Conservation (phyloP, 2,797 vertebrate genomes). For the Smutsia temminckii region DNA sequence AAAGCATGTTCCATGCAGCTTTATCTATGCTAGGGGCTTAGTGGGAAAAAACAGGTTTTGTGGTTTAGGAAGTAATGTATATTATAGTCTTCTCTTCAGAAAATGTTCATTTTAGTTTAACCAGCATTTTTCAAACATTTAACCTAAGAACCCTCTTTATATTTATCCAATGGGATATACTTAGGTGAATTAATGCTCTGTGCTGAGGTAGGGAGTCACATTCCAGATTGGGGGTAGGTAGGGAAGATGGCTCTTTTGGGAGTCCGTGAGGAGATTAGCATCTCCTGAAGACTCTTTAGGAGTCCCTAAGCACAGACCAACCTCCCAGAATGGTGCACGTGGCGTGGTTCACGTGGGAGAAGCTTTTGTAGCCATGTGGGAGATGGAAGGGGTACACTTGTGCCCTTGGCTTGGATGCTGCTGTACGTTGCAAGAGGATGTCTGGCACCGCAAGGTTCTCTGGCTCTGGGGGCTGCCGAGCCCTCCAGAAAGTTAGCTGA, state of each 20-base stretch:
- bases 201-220: not conserved
- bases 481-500: not conserved
- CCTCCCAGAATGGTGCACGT: not conserved
- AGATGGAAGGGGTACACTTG: not conserved
- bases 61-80: conserved; percentile 42
- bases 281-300: not conserved
- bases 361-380: not conserved
- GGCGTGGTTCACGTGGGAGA: not conserved
- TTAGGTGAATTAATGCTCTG: not conserved
- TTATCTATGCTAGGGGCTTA: not conserved
- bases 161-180: conserved; percentile 12
- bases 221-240: not conserved
- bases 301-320: not conserved
- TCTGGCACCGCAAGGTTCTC: not conserved
- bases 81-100: not conserved
- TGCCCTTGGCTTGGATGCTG: not conserved
- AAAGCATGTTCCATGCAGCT: not conserved
- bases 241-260: not conserved
- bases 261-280: not conserved
- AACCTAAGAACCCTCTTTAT: not conserved
- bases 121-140: conserved; percentile 25
- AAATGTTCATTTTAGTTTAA: conserved; percentile 50
- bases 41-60: not conserved
- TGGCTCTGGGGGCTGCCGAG: not conserved
- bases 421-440: not conserved